These are phyloP conservation scores for Ornithoptera priamus DNA, from an alignment of 2,888 invertebrate species.

Conservation along the genomic window DNA sequence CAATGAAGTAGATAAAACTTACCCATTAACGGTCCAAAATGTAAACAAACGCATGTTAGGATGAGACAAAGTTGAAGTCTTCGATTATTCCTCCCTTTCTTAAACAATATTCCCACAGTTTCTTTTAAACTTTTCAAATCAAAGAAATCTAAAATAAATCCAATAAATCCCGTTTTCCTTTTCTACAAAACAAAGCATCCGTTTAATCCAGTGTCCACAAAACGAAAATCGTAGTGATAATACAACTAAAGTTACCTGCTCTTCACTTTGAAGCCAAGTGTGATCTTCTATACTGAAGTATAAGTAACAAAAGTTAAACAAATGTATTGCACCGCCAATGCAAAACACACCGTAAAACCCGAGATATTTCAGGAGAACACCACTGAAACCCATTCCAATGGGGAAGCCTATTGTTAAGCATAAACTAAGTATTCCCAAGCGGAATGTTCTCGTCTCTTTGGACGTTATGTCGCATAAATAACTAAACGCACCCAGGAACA, in stretches of 20 bases:
- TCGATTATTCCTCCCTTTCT: slow-evolving; percentile 67
- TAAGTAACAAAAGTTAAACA: slow-evolving; percentile 70
- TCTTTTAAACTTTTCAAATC: slow-evolving; percentile 72
- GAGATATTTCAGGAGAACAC: slow-evolving; percentile 57
- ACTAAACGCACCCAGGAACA: slow-evolving; percentile 80
- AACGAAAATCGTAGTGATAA: slow-evolving; percentile 25
- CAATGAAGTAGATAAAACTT: slow-evolving; percentile 39
- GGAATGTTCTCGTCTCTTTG: slow-evolving; percentile 77
- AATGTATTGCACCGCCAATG: slow-evolving; percentile 62
- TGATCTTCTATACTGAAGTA: slow-evolving; percentile 66
- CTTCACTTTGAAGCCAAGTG: slow-evolving; percentile 64
- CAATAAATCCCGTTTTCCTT: slow-evolving; percentile 51
- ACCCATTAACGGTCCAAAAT: slow-evolving; percentile 71
- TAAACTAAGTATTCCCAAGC: slow-evolving; percentile 78
- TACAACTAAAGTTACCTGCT: slow-evolving; percentile 51
- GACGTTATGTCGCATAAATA: slow-evolving; percentile 82
- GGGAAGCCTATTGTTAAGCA: slow-evolving; percentile 76
- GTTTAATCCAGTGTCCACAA: slow-evolving; percentile 17
- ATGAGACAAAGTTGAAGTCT: slow-evolving; percentile 63
- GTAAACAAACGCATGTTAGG: slow-evolving; percentile 60
- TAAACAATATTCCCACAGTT: slow-evolving; percentile 75
- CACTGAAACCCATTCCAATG: slow-evolving; percentile 70
- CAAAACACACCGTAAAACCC: slow-evolving; percentile 79
- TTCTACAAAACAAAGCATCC: slow-evolving; percentile 46
- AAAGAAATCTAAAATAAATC: slow-evolving; percentile 67